phyloP scores from a whole-genome alignment of 2,888 invertebrate genomes.

The Acleris cristana region DNA sequence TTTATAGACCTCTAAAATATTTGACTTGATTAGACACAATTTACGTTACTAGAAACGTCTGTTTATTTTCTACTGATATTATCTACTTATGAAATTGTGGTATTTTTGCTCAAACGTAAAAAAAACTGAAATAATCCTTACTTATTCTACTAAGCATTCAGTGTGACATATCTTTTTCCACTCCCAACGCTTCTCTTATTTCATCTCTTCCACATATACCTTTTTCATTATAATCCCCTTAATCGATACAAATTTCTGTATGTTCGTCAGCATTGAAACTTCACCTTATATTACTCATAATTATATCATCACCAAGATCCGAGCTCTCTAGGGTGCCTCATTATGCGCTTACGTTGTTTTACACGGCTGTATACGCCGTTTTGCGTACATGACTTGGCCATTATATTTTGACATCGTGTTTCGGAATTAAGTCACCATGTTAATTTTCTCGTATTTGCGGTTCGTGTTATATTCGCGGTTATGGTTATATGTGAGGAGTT shows the following conservation, averaged over 20 bases:
- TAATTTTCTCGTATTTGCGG: slow-evolving; percentile 18
- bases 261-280: neutral
- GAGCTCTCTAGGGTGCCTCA: slow-evolving; percentile 9
- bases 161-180: too few relatives aligned
- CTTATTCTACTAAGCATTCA: too few relatives aligned
- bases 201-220: too few relatives aligned
- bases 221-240: too few relatives aligned
- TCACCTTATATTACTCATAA: slow-evolving; percentile 22
- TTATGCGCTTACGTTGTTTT: slow-evolving; percentile 9
- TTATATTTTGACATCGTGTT: slow-evolving; percentile 29
- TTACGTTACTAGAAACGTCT: too few relatives aligned
- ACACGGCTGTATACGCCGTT: neutral
- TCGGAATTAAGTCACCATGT: slow-evolving; percentile 31
- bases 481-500: slow-evolving; percentile 4
- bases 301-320: slow-evolving; percentile 24
- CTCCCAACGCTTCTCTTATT: too few relatives aligned
- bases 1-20: too few relatives aligned
- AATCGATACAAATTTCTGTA: neutral
- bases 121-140: too few relatives aligned
- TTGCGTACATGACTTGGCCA: slow-evolving; percentile 23
- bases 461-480: slow-evolving; percentile 5
- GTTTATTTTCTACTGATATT: too few relatives aligned
- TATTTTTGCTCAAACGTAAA: too few relatives aligned
- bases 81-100: too few relatives aligned
- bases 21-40: too few relatives aligned